phyloP scores from a whole-genome alignment of 2,888 invertebrate genomes.

The Epicampocera succincta region DNA sequence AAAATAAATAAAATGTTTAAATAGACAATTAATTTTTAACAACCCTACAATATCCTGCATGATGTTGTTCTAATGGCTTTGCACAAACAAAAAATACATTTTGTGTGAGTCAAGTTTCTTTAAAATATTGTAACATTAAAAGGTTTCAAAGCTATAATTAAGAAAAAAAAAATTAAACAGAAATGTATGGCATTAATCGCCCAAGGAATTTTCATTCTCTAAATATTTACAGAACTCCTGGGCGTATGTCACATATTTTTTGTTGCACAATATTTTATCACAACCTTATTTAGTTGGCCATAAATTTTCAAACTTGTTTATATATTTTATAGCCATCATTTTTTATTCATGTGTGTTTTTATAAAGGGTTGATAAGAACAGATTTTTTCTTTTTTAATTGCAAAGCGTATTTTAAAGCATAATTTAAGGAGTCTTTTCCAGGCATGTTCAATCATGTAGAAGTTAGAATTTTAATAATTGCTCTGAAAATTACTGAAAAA shows the following conservation, averaged over 20 bases:
- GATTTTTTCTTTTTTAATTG: neutral
- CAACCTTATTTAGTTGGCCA: constrained; percentile 6
- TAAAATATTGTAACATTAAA: constrained; percentile 1
- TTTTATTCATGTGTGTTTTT: neutral
- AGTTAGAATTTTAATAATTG: neutral
- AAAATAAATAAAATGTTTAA: too few relatives aligned
- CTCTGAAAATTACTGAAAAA: too few relatives aligned
- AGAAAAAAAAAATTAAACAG: too few relatives aligned
- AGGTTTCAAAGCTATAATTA: neutral
- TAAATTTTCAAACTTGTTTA: constrained; percentile 2
- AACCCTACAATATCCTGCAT: neutral
- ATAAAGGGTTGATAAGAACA: neutral
- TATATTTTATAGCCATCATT: constrained; percentile 22
- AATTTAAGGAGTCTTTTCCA: neutral
- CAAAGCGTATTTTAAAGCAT: neutral
- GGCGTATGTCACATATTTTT: constrained; percentile 26
- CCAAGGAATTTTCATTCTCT: neutral
- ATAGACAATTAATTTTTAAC: too few relatives aligned
- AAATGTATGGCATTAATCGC: neutral
- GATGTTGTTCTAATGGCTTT: neutral
- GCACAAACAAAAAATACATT: neutral
- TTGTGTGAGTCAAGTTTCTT: neutral
- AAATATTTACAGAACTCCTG: neutral
- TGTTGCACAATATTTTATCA: neutral
- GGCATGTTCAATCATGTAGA: neutral